A percentile compares a stretch with the other conserved stretches of the same genome.
Evolutionary conservation across 23 tunicate species (phyloP).

Genomic region (Botrylloides violaceus): DNA sequence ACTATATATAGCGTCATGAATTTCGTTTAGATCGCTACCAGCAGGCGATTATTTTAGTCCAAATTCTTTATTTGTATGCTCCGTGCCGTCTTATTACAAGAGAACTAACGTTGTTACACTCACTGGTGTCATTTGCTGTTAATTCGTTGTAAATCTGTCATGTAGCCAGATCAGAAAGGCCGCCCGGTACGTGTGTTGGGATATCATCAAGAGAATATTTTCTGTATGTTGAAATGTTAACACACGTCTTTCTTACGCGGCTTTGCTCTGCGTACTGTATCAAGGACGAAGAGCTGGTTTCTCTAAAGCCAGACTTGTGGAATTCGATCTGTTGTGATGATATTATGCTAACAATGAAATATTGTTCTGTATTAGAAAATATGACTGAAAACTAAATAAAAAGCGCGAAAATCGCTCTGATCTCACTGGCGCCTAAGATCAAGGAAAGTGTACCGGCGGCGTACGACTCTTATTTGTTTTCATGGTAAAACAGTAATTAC

Average conservation of each 20-base stretch:
- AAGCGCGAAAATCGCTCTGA: neutral
- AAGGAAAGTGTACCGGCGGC: neutral
- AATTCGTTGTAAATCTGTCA: neutral
- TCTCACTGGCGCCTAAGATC: conserved; percentile 19
- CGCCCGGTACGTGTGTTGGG: neutral
- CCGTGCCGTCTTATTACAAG: neutral
- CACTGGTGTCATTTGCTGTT: neutral
- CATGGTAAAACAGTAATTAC: conserved; percentile 16
- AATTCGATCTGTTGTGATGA: conserved; percentile 1
- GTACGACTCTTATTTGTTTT: conserved; percentile 10
- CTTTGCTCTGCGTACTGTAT: neutral
- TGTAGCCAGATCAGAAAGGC: neutral
- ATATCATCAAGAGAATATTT: neutral
- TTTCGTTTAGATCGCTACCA: neutral
- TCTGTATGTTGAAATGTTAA: neutral
- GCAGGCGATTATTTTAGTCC: neutral
- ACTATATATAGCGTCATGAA: neutral
- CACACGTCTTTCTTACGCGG: neutral
- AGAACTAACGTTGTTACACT: neutral
- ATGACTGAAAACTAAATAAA: conserved; percentile 3
- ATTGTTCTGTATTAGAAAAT: neutral
- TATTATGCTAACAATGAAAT: conserved; percentile 2
- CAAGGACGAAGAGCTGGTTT: neutral
- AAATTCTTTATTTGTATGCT: neutral
- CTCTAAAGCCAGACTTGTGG: neutral